These are phyloP conservation scores for Gandaritis pyraliata DNA, from an alignment of 2,888 invertebrate genomes.

Conservation along the genomic window DNA sequence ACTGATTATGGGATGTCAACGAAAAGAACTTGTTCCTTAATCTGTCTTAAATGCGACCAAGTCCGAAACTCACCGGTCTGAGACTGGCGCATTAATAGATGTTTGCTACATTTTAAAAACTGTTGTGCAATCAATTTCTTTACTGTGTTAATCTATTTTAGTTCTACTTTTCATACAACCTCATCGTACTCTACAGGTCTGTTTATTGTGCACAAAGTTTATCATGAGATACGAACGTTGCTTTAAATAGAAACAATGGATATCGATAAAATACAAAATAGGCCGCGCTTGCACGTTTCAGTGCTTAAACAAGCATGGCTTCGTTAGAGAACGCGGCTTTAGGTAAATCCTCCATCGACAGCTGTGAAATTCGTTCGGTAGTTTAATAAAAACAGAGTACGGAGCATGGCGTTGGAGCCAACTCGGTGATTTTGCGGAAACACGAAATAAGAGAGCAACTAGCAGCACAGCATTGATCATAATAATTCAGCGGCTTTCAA, in stretches of 20 bases:
- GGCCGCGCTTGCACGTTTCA: constrained; percentile 45
- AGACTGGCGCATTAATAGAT: constrained; percentile 3
- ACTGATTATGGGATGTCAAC: constrained; percentile 12
- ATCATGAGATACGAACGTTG: constrained; percentile 29
- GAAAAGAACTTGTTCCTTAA: not conserved
- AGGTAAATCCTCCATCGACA: constrained; percentile 62
- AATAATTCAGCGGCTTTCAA: too few species aligned
- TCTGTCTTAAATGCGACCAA: not conserved
- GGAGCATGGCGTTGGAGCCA: constrained; percentile 44
- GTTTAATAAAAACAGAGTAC: constrained; percentile 48
- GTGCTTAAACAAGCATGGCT: constrained; percentile 58
- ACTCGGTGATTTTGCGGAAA: constrained; percentile 35
- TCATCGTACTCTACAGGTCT: constrained; percentile 15
- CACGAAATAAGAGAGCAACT: constrained; percentile 23
- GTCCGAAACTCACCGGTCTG: not conserved
- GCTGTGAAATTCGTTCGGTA: constrained; percentile 58
- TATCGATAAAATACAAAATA: constrained; percentile 52
- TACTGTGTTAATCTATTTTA: constrained; percentile 11
- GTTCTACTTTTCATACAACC: constrained; percentile 13
- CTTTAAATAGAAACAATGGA: constrained; percentile 41
- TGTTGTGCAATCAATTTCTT: constrained; percentile 16
- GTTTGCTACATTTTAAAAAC: constrained; percentile 18
- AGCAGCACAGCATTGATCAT: not conserved
- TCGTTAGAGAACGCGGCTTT: constrained; percentile 66
- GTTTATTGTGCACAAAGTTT: constrained; percentile 30